A percentile compares a stretch with the other conserved stretches of the same genome.
Conservation (phyloP, 2,888 invertebrate species). For the Luffia ferchaultella region DNA sequence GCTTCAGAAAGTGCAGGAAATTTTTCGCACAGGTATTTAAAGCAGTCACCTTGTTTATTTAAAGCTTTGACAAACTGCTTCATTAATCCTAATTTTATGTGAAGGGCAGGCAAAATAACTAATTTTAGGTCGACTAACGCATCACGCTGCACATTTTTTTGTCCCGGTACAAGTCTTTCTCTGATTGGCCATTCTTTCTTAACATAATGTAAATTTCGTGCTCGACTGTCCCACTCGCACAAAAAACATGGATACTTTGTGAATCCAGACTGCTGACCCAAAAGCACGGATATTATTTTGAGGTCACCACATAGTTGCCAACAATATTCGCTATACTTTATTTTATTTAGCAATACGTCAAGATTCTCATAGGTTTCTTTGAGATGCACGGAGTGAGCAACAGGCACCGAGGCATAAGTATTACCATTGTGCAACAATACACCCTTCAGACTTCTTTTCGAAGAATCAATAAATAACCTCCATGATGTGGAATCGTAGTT, state of each 20-base stretch:
- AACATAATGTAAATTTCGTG: neutral
- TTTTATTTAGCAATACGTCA: neutral
- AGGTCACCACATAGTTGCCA: neutral
- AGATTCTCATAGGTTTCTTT: neutral
- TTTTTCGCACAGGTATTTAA: constrained; percentile 1
- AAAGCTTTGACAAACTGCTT: neutral
- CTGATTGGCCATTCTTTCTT: constrained; percentile 1
- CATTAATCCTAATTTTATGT: neutral
- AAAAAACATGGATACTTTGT: constrained; percentile 4
- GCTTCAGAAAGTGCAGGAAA: neutral
- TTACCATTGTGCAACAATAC: neutral
- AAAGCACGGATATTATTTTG: constrained; percentile 1
- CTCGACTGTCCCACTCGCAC: constrained; percentile 2
- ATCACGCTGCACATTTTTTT: constrained; percentile 2
- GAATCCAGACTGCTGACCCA: neutral
- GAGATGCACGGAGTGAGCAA: neutral
- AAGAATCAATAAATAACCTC: neutral
- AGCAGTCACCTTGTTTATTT: neutral
- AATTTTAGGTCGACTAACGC: neutral
- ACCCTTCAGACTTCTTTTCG: constrained; percentile 12
- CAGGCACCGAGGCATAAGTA: neutral
- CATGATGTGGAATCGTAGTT: neutral
- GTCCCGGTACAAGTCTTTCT: constrained; percentile 2
- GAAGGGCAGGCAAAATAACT: constrained; percentile 2
- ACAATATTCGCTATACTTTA: neutral